phyloP scores from a whole-genome alignment of 1,140 invertebrate genomes.

The Ceratitis capitata region DNA sequence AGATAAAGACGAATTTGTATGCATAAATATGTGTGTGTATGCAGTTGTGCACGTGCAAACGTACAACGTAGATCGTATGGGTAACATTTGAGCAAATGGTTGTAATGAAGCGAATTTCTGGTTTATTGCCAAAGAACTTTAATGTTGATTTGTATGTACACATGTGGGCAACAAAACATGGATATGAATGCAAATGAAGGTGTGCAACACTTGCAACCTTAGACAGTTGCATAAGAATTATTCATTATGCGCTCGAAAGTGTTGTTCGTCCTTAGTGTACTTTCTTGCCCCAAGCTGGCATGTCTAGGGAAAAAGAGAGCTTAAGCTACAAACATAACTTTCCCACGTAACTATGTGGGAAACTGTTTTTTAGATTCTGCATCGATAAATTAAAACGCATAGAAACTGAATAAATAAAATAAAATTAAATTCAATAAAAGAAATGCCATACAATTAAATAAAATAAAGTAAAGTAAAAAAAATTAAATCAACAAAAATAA shows the following conservation, averaged over 20 bases:
- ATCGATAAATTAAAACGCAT: too few relatives aligned
- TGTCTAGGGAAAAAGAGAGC: not conserved
- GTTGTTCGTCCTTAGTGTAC: not conserved
- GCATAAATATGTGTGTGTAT: not conserved
- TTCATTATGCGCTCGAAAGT: not conserved
- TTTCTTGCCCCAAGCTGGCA: not conserved
- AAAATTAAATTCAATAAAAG: too few relatives aligned
- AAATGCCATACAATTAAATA: too few relatives aligned
- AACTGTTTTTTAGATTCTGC: too few relatives aligned
- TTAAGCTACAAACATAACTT: too few relatives aligned
- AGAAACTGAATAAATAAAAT: too few relatives aligned
- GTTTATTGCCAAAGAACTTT: not conserved
- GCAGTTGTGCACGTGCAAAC: not conserved
- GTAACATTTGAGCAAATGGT: not conserved
- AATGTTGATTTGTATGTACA: not conserved
- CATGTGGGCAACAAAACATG: not conserved
- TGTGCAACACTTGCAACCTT: not conserved
- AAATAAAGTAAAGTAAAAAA: too few relatives aligned
- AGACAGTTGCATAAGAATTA: not conserved
- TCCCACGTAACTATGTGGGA: too few relatives aligned
- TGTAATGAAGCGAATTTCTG: constrained; percentile 16
- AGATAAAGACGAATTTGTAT: not conserved
- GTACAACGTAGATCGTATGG: constrained; percentile 7
- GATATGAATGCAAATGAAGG: not conserved
- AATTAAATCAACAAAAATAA: too few relatives aligned